Conservation (phyloP, 2,797 vertebrate species). For the Enteromius argenteus region DNA sequence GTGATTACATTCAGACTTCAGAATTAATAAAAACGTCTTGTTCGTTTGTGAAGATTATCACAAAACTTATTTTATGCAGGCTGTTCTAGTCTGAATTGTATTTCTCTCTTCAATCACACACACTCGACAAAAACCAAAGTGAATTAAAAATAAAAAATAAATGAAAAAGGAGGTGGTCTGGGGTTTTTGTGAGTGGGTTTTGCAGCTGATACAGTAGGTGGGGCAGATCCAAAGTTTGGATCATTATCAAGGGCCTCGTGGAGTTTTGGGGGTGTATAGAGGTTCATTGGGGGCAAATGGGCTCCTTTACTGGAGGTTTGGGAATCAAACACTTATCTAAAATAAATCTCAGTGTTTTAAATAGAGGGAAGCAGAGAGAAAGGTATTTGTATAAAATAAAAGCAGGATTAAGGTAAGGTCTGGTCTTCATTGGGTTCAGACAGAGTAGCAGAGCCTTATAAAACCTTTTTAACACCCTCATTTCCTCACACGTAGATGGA, state of each 20-base stretch:
- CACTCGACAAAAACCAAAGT: constrained; percentile 6
- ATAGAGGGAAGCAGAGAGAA: constrained; percentile 1
- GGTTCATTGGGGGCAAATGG: constrained; percentile 55
- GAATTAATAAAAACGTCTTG: not conserved
- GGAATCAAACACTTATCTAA: constrained; percentile 54
- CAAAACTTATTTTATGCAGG: not conserved
- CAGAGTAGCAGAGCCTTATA: constrained; percentile 7
- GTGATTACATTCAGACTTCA: not conserved
- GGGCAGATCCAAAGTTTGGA: constrained; percentile 44
- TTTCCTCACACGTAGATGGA: constrained; percentile 35
- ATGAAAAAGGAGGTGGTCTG: not conserved
- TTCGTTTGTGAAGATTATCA: not conserved
- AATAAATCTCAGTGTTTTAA: constrained; percentile 36
- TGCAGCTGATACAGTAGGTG: not conserved
- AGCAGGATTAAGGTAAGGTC: constrained; percentile 47
- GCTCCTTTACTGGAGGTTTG: constrained; percentile 49
- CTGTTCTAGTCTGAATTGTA: not conserved
- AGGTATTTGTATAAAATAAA: constrained; percentile 58
- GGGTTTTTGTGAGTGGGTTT: constrained; percentile 16
- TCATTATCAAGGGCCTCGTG: constrained; percentile 43
- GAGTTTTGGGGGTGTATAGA: constrained; percentile 49
- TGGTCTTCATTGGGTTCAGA: constrained; percentile 51
- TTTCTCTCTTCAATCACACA: not conserved
- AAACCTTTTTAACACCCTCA: constrained; percentile 33
- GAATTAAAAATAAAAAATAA: constrained; percentile 13